Percentiles rank a stretch among this genome's conserved stretches.
Conservation (phyloP, 2,797 vertebrate species). For the Oceanodroma leucorhoa region DNA sequence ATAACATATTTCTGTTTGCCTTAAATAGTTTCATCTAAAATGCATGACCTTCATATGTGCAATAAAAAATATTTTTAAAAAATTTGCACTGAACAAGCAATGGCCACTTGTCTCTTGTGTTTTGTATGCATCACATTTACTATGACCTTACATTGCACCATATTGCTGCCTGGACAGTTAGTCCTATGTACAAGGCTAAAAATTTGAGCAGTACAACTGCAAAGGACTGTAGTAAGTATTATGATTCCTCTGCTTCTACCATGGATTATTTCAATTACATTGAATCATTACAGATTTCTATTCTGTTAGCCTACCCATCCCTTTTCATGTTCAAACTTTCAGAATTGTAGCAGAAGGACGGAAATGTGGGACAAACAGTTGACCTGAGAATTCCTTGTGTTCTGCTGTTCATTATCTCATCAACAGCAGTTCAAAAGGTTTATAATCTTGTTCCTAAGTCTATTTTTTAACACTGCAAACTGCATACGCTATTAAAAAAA, state of each 20-base stretch:
- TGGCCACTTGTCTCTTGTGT: neutral
- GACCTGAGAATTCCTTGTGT: neutral
- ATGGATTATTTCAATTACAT: neutral
- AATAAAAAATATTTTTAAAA: neutral
- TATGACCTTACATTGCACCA: neutral
- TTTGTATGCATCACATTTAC: neutral
- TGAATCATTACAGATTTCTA: neutral
- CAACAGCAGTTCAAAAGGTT: neutral
- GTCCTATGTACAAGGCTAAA: neutral
- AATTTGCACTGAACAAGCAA: neutral
- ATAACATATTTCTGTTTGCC: neutral
- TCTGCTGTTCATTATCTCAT: neutral
- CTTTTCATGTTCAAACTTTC: neutral
- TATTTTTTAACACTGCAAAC: neutral
- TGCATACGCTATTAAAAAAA: neutral
- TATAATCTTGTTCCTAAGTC: neutral
- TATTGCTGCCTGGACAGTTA: neutral
- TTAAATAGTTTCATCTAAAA: neutral
- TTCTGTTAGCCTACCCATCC: neutral
- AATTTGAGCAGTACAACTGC: neutral
- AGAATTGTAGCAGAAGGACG: neutral
- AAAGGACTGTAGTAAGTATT: neutral
- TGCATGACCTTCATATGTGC: neutral
- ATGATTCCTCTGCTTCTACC: neutral
- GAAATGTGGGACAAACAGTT: neutral